These are phyloP conservation scores for Diloba caeruleocephala DNA, from an alignment of 2,888 invertebrate species.

Conservation along the genomic window DNA sequence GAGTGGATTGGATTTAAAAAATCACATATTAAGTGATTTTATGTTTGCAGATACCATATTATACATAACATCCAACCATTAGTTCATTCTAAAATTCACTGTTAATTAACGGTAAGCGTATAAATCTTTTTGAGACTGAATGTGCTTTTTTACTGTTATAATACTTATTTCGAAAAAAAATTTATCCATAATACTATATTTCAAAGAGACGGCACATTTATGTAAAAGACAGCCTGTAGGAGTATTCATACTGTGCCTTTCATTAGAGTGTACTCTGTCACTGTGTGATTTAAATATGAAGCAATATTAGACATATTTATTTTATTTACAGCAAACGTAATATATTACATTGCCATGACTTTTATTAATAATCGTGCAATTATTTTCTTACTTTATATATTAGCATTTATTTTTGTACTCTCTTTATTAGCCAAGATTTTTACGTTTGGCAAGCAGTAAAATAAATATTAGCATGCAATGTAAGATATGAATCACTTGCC, in stretches of 20 bases:
- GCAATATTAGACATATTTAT: constrained; percentile 48
- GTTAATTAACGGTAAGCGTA: too few relatives aligned
- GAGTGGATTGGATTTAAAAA: too few relatives aligned
- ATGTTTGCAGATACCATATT: too few relatives aligned
- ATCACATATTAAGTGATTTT: too few relatives aligned
- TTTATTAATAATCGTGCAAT: constrained; percentile 35
- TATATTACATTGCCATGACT: constrained; percentile 31
- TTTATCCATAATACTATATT: too few relatives aligned
- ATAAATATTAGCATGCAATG: constrained; percentile 26
- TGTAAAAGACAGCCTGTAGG: not conserved
- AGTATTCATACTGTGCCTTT: too few relatives aligned
- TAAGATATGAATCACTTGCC: constrained; percentile 40
- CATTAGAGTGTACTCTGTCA: too few relatives aligned
- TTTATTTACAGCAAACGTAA: constrained; percentile 6
- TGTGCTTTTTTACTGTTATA: too few relatives aligned
- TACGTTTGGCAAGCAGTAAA: constrained; percentile 31
- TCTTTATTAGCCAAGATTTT: constrained; percentile 39
- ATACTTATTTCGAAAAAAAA: too few relatives aligned
- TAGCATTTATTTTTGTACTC: constrained; percentile 45
- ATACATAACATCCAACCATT: too few relatives aligned
- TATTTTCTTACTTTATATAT: constrained; percentile 28
- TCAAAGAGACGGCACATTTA: not conserved
- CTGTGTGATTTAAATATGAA: constrained; percentile 27
- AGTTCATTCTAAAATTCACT: too few relatives aligned
- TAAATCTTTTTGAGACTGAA: too few relatives aligned